Base-by-base conservation (phyloP, 2,113 vertebrate species). In the Tauraco erythrolophus region DNA sequence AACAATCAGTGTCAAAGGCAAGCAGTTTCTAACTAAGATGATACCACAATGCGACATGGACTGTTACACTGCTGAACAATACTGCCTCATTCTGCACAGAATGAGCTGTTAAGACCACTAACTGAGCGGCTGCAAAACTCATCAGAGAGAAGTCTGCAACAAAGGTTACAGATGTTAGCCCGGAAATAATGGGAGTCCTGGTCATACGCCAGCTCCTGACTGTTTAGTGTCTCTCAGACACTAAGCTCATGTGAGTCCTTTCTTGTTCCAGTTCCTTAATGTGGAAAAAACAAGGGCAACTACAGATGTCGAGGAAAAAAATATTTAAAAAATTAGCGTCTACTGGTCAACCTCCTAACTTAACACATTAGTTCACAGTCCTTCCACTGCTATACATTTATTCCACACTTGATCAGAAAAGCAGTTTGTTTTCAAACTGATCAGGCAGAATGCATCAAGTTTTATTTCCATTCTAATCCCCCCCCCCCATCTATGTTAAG, bases 111-210 rank as follows among this genome's bases (percentile, higher is more conserved):
- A 76, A 88, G 69, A 84, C 72, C 76, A 35, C 46, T 61, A 69
- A 87, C 37, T 53, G 39, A 75, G 62, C 4, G 62, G 43, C 79
- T 86, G 93, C 91, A 97, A 88, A 91, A 94, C 84, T 89, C 92
- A 95, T 76, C 19, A 56, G 11, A 46, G 8, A 68, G 37, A 79
- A 79, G 39, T 25, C 92, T 88, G 64, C 43, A 94, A 60, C 48
- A 95, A 68, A 94, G 25, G 41, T 95, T 95, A 84, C 54, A 93
- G n/a, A 89, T 65, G 19, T 72, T 48, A 94, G 82, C 54, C 77
- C 85, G 95, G 79, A 48, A 88, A 86, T 86, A 81, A 91, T 22
- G 74, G 84, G 45, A 94, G 56, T 89, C 35, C 69, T 95, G 84
- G 69, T 95, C 72, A 82, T 25, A 54, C 0, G 6, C 62, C 85